Conservation (phyloP, 2,888 invertebrate genomes). For the Xestoiulus laeticollis region DNA sequence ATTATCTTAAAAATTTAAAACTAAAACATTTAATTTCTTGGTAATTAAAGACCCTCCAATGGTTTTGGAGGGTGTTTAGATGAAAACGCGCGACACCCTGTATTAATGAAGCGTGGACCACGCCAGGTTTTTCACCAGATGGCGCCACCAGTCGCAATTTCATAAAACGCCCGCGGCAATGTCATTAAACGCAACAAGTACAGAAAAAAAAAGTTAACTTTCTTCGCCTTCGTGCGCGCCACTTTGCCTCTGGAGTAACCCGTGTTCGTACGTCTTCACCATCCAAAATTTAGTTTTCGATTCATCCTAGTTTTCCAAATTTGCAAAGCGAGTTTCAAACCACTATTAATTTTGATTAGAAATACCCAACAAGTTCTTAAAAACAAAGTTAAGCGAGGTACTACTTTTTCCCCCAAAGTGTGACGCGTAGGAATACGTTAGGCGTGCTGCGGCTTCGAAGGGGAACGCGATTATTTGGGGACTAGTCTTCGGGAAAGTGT, state of each 20-base stretch:
- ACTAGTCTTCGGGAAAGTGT: background rate
- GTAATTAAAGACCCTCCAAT: no score
- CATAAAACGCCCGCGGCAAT: background rate
- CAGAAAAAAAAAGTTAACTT: background rate
- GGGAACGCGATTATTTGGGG: slow-evolving; percentile 19
- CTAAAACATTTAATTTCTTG: no score
- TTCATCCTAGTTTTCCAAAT: no score
- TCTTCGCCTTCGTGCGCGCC: background rate
- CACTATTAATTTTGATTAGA: no score
- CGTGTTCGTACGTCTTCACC: background rate
- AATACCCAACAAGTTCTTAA: no score
- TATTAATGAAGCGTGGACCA: background rate
- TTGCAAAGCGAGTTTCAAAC: no score
- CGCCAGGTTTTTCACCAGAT: background rate
- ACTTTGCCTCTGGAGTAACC: slow-evolving; percentile 20
- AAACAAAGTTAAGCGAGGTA: no score
- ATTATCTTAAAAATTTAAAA: no score
- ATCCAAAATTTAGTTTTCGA: background rate
- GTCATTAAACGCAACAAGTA: slow-evolving; percentile 9
- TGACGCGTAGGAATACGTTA: background rate
- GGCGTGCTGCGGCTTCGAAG: background rate
- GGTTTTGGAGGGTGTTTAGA: no score
- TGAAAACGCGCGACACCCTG: no score
- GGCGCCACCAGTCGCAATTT: background rate
- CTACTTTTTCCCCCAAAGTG: background rate